These are phyloP conservation scores for Danio albolineatus DNA, from an alignment of 2,797 vertebrate genomes.

Conservation along the genomic window DNA sequence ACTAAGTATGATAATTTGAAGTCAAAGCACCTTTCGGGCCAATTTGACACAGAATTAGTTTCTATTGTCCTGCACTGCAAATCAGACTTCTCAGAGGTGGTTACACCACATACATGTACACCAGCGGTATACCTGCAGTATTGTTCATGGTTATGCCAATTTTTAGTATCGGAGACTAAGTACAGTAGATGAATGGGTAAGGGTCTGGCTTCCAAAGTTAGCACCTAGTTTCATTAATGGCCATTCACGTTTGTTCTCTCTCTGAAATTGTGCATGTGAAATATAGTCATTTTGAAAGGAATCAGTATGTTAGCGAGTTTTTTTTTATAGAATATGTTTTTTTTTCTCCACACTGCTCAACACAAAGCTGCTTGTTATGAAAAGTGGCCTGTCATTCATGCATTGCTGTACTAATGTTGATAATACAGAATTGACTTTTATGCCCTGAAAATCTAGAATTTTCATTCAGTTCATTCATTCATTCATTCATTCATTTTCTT, in stretches of 20 bases:
- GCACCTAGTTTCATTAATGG: not conserved
- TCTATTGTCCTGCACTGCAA: conserved; percentile 2
- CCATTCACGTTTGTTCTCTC: not conserved
- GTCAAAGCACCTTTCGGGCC: conserved; percentile 48
- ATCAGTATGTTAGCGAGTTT: no score
- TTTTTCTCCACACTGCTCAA: no score
- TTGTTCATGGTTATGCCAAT: not conserved
- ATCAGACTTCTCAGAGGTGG: not conserved
- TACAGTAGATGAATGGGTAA: conserved; percentile 1
- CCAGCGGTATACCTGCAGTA: not conserved
- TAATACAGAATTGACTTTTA: no score
- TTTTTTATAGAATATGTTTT: no score
- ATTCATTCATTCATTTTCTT: no score
- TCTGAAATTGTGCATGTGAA: no score
- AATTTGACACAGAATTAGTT: conserved; percentile 48
- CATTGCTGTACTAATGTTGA: no score
- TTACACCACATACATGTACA: not conserved
- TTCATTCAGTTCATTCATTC: no score
- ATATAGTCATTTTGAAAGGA: no score
- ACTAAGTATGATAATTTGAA: conserved; percentile 51
- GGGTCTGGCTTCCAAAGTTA: not conserved
- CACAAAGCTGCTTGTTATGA: no score
- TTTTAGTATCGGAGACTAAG: conserved; percentile 4
- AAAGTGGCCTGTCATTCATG: no score
- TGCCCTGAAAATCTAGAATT: no score